phyloP scores from a whole-genome alignment of 2,888 invertebrate genomes.

The Allygus modestus region DNA sequence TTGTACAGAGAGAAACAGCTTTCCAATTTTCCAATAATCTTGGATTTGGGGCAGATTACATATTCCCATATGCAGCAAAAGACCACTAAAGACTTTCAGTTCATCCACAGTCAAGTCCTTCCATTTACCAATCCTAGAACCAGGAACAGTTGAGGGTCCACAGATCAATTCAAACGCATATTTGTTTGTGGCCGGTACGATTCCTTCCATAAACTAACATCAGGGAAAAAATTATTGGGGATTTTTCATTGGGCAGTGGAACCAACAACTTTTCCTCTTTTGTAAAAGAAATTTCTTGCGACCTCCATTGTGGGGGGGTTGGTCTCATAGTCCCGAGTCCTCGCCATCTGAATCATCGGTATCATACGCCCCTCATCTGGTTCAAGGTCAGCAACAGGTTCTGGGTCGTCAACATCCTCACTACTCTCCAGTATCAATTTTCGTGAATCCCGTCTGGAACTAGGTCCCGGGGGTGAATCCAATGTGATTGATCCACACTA shows the following conservation, averaged over 20 bases:
- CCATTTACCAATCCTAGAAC: not conserved
- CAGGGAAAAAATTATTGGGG: not conserved
- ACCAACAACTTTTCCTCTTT: too few relatives aligned
- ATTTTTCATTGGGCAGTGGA: not conserved
- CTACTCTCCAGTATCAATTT: too few relatives aligned
- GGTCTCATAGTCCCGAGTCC: too few relatives aligned
- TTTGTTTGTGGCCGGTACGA: not conserved
- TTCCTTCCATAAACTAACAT: slow-evolving; percentile 1
- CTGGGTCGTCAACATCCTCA: too few relatives aligned
- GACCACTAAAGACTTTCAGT: not conserved
- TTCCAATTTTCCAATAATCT: not conserved
- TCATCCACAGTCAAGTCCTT: not conserved
- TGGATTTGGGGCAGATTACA: not conserved
- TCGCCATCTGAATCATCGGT: too few relatives aligned
- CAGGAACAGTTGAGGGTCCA: slow-evolving; percentile 1
- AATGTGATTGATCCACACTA: too few relatives aligned
- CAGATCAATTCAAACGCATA: not conserved
- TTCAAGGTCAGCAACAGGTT: too few relatives aligned
- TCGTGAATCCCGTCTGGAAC: too few relatives aligned
- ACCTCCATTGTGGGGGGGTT: not conserved
- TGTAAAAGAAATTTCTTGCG: not conserved
- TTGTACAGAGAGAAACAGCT: not conserved
- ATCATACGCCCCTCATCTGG: too few relatives aligned
- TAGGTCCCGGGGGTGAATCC: too few relatives aligned
- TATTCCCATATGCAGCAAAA: not conserved